Percentiles rank a stretch among this genome's conserved stretches.
These are phyloP conservation scores for Cossypha dichroa DNA, from an alignment of 2,797 vertebrate species.

Conservation along the genomic window DNA sequence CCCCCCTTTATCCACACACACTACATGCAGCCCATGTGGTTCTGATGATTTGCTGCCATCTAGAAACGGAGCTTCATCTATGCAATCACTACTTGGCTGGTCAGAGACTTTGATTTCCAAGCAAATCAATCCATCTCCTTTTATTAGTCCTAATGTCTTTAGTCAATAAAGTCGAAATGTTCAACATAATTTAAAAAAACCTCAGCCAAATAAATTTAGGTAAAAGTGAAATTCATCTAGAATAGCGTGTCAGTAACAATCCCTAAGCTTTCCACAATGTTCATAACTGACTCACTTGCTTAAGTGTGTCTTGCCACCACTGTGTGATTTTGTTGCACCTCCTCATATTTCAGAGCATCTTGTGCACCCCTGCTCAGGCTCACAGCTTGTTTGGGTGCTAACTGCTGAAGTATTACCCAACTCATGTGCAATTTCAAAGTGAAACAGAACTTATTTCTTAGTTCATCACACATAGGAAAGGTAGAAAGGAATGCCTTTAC, in stretches of 20 bases:
- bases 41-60: neutral
- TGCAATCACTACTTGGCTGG: accelerated
- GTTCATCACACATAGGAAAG: neutral
- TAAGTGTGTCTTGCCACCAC: neutral
- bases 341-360: neutral
- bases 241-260: neutral
- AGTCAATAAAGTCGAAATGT: neutral
- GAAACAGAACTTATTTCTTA: neutral
- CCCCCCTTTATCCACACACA: neutral
- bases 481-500: neutral
- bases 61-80: neutral
- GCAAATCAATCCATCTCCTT: neutral
- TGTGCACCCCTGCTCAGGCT: neutral
- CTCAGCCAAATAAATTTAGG: neutral
- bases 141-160: neutral
- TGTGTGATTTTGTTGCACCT: neutral
- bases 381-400: neutral
- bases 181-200: neutral
- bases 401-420: neutral
- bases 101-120: neutral
- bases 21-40: neutral
- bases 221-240: neutral
- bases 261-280: neutral
- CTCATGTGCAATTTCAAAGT: neutral
- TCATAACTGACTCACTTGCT: neutral